phyloP scores from a whole-genome alignment of 2,888 invertebrate genomes.

The Himalopsyche tibetana region DNA sequence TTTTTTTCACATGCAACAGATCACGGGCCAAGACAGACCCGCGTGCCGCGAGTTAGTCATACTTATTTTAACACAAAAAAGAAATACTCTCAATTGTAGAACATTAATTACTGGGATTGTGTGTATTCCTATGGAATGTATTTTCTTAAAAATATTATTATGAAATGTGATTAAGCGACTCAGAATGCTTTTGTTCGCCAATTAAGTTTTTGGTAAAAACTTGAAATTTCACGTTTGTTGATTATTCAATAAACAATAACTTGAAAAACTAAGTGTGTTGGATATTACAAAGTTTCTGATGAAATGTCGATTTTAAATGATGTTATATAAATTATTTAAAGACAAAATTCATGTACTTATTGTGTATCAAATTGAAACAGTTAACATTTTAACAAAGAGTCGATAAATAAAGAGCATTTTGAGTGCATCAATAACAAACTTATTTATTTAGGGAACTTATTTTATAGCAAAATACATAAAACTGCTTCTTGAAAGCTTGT shows the following conservation, averaged over 20 bases:
- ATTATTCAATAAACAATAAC: not conserved
- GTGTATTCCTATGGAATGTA: not conserved
- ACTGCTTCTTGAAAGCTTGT: no score
- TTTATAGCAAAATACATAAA: no score
- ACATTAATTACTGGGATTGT: not conserved
- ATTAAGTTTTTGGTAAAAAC: constrained; percentile 17
- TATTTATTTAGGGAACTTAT: no score
- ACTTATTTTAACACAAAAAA: not conserved
- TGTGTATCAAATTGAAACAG: no score
- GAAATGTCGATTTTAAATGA: not conserved
- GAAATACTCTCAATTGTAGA: constrained; percentile 10
- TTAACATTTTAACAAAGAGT: no score
- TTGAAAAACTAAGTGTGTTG: not conserved
- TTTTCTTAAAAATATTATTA: not conserved
- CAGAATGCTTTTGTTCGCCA: constrained; percentile 3
- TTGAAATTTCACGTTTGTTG: not conserved
- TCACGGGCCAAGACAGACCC: no score
- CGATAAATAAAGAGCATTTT: no score
- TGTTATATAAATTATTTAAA: not conserved
- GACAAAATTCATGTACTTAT: not conserved
- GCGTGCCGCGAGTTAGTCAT: no score
- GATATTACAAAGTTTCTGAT: not conserved
- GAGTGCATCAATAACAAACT: no score
- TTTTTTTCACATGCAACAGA: no score
- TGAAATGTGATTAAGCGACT: constrained; percentile 6